Evolutionary conservation across 2,113 vertebrate species (phyloP).

Genomic region (Riparia riparia): DNA sequence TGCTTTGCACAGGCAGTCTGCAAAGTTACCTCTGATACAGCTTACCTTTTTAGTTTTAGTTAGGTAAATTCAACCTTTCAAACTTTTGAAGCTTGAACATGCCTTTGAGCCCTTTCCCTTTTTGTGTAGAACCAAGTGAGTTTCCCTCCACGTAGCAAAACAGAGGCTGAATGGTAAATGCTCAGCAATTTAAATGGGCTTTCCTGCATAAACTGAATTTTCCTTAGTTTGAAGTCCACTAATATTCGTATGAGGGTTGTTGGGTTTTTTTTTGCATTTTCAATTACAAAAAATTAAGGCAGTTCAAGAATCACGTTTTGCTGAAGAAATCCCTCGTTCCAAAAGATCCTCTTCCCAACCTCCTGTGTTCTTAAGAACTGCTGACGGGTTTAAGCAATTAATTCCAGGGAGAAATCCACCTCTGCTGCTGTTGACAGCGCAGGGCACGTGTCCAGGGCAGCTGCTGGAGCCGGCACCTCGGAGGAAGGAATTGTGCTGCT

Average conservation of each 20-base stretch:
- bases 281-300: not conserved
- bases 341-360: not conserved
- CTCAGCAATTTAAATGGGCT: not conserved
- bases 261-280: not conserved
- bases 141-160: not conserved
- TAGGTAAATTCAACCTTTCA: not conserved
- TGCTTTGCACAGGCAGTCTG: not conserved
- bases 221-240: not conserved
- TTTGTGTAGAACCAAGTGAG: not conserved
- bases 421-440: not conserved
- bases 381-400: not conserved
- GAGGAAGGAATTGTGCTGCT: not conserved
- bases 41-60: not conserved
- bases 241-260: not conserved
- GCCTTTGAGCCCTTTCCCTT: not conserved
- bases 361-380: not conserved
- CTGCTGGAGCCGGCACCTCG: not conserved
- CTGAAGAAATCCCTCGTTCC: not conserved
- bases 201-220: not conserved
- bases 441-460: not conserved
- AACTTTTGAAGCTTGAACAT: not conserved
- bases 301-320: not conserved
- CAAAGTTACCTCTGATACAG: rapidly evolving
- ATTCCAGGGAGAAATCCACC: not conserved
- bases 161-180: not conserved